These are phyloP conservation scores for Parelbella ahira DNA, from an alignment of 2,888 invertebrate species.

Conservation along the genomic window DNA sequence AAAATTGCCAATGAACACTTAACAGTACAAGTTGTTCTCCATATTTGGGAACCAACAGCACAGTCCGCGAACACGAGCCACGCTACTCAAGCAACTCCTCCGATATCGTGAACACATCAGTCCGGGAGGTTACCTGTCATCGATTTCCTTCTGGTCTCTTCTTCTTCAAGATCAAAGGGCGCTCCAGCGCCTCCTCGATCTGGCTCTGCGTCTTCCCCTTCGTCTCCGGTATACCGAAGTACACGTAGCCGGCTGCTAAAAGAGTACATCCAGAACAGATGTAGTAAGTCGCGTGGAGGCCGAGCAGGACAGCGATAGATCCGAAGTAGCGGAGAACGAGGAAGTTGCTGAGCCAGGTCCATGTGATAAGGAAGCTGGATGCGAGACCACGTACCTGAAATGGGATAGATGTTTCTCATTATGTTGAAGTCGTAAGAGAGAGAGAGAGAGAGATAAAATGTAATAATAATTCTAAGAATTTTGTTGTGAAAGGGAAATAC, in stretches of 20 bases:
- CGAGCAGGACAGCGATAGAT: constrained; percentile 52
- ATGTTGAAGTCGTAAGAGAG: too few relatives aligned
- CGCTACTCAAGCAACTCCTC: constrained; percentile 14
- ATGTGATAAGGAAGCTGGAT: constrained; percentile 67
- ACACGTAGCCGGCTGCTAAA: constrained; percentile 55
- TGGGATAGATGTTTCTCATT: too few relatives aligned
- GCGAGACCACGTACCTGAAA: constrained; percentile 64
- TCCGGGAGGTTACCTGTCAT: constrained; percentile 45
- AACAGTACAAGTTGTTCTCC: too few relatives aligned
- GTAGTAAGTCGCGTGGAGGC: constrained; percentile 67
- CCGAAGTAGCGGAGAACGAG: constrained; percentile 68
- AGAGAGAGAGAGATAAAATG: too few relatives aligned
- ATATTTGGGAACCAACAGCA: too few relatives aligned
- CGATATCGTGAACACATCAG: constrained; percentile 39
- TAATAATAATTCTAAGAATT: too few relatives aligned
- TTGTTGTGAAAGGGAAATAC: too few relatives aligned
- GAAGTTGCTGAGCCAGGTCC: constrained; percentile 73
- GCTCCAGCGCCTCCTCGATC: constrained; percentile 55
- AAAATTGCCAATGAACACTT: too few relatives aligned
- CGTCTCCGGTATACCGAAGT: constrained; percentile 58
- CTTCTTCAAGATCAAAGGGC: constrained; percentile 47
- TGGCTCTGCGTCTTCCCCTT: constrained; percentile 61
- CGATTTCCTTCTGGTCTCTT: constrained; percentile 45
- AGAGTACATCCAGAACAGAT: constrained; percentile 61
- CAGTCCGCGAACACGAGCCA: too few relatives aligned